phyloP scores from a whole-genome alignment of 1,140 invertebrate species.

The Carposina sasakii region DNA sequence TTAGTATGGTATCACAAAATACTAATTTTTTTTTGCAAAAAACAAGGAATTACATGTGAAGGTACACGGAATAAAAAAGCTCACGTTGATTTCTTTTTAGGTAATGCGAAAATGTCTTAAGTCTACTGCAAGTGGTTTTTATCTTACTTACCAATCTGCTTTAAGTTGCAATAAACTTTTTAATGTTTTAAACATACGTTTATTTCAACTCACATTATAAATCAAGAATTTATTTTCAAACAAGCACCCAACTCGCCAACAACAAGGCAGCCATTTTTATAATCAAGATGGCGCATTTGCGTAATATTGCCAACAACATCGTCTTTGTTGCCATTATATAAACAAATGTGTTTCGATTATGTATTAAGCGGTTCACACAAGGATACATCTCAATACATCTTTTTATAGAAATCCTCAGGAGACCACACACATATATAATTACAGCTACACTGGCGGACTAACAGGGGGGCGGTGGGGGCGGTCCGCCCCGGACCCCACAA shows the following conservation, averaged over 20 bases:
- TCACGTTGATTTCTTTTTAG: constrained; percentile 42
- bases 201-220: constrained; percentile 48
- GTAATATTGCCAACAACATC: no score
- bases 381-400: neutral
- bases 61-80: constrained; percentile 27
- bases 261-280: constrained; percentile 67
- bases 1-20: constrained; percentile 8
- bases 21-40: neutral
- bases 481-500: no score
- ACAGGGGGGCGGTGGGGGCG: no score
- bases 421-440: neutral
- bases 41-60: constrained; percentile 2
- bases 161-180: constrained; percentile 27
- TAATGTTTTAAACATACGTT: constrained; percentile 28
- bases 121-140: constrained; percentile 20
- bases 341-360: constrained; percentile 4
- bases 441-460: no score
- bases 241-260: constrained; percentile 66
- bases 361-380: neutral
- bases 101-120: constrained; percentile 23
- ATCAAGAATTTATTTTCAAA: constrained; percentile 60
- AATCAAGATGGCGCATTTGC: constrained; percentile 46
- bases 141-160: constrained; percentile 44
- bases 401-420: neutral
- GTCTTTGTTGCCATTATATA: constrained; percentile 20